These are phyloP conservation scores for Eriocheir sinensis DNA, from an alignment of 1,140 invertebrate genomes.

Conservation along the genomic window DNA sequence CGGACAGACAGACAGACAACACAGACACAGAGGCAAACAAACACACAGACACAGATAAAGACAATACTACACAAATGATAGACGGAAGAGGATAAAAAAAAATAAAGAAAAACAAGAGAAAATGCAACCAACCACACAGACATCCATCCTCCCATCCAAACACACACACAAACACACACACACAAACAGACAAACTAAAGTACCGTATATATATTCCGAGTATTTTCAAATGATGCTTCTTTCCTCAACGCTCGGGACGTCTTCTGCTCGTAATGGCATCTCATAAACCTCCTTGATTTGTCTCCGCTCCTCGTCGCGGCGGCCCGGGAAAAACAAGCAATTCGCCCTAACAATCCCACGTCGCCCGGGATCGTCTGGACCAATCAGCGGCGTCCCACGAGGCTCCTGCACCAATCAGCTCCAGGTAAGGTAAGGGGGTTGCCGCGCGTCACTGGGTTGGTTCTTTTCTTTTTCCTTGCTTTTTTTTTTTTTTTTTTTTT, in stretches of 20 bases:
- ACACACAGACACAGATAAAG: no score
- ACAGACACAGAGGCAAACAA: no score
- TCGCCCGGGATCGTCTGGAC: conserved; percentile 38
- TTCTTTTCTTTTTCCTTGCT: not conserved
- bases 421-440: conserved; percentile 33
- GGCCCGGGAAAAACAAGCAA: conserved; percentile 57
- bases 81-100: not conserved
- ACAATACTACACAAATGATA: no score
- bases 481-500: not conserved
- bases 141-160: no score
- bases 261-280: not conserved
- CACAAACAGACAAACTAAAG: not conserved
- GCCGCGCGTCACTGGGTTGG: not conserved
- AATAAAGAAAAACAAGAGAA: not conserved
- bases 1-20: no score
- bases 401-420: conserved; percentile 51
- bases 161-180: no score
- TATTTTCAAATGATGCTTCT: conserved; percentile 28
- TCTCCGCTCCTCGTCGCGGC: conserved; percentile 20
- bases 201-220: no score
- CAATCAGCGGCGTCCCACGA: conserved; percentile 55
- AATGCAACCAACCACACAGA: no score
- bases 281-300: not conserved
- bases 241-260: not conserved
- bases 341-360: conserved; percentile 50